Evolutionary conservation across 2,888 invertebrate species (phyloP), one percentile per base, ranked within the genome.

Genomic region (Pycnomerus fuliginosus): DNA sequence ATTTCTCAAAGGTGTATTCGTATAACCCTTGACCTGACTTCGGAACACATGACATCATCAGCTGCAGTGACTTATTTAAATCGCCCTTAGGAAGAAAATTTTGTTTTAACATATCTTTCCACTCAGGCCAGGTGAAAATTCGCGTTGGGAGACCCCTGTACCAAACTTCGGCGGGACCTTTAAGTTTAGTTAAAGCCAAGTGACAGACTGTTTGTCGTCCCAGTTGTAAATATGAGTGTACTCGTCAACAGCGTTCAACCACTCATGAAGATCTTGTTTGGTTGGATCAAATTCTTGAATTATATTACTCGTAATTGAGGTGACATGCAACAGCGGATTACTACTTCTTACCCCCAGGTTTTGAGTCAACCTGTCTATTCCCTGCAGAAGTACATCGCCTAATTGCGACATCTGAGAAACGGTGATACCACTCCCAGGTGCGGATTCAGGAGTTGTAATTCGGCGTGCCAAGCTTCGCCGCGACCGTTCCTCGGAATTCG

Each of bases 181-280:
- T 14, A 28, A 48, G 25, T 32, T 48, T 48, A 16, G 11, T 7
- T 13, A 48, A 17, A 2, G 45, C 44, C 31, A 48, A 32, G 41
- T 47, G 48, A 28, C 24, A 23, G 14, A 23, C 37, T 1, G 28
- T 44, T 20, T 20, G 15, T 7, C 43, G 17, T 35, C 22, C 40
- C 48, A 48, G 2, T 27, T 20, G 34, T 43, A 36, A 11, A 29
- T 17, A 5, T 12, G 13, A 11, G 32, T 25, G 22, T 23, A 30
- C 45, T 50, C 44, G 52, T 57, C 55, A 40, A 49, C 17, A 17
- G 41, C 10, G 2, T 16, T 13, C 11, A 37, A 13, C 33, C 44
- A 40, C n/a, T 52, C 31, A 5, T 16, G 23, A 14, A 32, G 20
- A 17, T 48, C 25, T 8, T 42, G 16, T 13, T 12, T 12, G 2